phyloP scores from a whole-genome alignment of 1,140 invertebrate species.

The Dryas iulia region DNA sequence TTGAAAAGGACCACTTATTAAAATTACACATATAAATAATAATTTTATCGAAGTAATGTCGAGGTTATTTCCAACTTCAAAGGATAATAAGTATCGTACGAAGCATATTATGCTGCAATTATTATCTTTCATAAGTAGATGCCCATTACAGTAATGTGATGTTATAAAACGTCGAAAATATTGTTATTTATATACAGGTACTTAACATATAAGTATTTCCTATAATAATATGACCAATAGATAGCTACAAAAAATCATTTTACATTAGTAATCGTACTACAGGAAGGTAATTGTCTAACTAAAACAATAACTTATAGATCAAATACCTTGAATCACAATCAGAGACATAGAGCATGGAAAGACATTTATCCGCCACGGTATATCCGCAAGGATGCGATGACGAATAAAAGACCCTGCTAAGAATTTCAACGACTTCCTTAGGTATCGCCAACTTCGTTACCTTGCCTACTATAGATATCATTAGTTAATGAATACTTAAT shows the following conservation, averaged over 20 bases:
- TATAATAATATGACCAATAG: background rate
- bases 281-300: background rate
- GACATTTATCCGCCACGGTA: slow-evolving; percentile 16
- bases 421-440: slow-evolving; percentile 58
- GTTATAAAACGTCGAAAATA: background rate
- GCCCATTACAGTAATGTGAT: background rate
- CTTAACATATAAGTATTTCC: too few species aligned
- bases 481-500: background rate
- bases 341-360: background rate
- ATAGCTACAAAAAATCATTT: background rate
- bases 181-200: background rate
- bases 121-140: background rate
- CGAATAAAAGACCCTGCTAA: slow-evolving; percentile 29
- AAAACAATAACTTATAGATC: background rate
- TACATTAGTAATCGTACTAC: background rate
- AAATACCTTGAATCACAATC: background rate
- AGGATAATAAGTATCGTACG: background rate
- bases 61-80: background rate
- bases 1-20: too few species aligned
- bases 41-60: background rate
- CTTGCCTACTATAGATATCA: background rate
- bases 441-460: background rate
- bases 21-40: background rate
- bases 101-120: background rate
- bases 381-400: slow-evolving; percentile 32